Evolutionary conservation across 2,113 vertebrate genomes (phyloP).

Genomic region (Tautogolabrus adspersus): DNA sequence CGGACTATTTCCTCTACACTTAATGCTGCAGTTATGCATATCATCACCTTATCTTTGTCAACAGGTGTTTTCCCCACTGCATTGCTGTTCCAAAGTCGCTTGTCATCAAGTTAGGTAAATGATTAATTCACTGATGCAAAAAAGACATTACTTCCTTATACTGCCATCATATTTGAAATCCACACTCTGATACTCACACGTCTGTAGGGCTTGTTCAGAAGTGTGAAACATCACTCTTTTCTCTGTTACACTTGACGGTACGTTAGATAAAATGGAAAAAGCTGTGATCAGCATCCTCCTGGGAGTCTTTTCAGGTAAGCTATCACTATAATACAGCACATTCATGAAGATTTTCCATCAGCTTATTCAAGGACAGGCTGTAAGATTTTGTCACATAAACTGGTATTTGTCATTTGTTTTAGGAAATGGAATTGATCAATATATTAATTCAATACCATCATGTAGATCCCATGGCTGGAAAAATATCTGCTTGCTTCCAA

Average conservation of each 20-base stretch:
- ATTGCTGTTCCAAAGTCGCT: no score
- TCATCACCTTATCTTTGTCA: no score
- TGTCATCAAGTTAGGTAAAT: neutral
- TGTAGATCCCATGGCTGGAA: no score
- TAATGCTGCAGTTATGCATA: no score
- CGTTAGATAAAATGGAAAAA: slow-evolving; percentile 23
- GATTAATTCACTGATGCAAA: neutral
- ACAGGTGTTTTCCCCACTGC: no score
- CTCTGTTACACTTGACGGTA: neutral
- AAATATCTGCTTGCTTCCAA: no score
- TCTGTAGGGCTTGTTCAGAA: neutral
- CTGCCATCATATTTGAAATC: neutral
- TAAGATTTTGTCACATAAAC: no score
- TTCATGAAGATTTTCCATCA: neutral
- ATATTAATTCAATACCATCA: no score
- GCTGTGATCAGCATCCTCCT: slow-evolving; percentile 43
- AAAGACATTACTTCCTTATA: neutral
- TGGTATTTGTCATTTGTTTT: no score
- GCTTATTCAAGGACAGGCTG: no score
- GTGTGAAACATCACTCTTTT: neutral
- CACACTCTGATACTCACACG: neutral
- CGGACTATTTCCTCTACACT: no score
- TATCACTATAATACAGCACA: neutral
- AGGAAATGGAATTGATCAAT: no score
- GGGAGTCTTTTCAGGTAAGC: slow-evolving; percentile 45